Conservation (phyloP, 2,797 vertebrate species). For the Esox lucius region DNA sequence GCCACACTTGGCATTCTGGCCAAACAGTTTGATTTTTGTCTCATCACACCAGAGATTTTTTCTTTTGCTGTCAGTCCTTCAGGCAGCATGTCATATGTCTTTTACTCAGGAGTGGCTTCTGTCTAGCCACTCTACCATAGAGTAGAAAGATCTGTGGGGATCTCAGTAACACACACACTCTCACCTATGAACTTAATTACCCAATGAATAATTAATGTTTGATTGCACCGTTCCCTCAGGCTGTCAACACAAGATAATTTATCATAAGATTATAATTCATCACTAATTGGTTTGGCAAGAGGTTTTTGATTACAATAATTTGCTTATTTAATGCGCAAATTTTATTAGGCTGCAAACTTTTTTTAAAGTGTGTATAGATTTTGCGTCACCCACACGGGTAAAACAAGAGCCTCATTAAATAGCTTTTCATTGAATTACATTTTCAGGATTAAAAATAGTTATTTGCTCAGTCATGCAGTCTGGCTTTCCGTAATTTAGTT, state of each 20-base stretch:
- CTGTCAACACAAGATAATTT: constrained; percentile 83
- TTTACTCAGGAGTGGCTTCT: too few relatives aligned
- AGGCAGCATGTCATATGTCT: too few relatives aligned
- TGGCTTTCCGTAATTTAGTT: constrained; percentile 68
- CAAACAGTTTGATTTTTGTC: too few relatives aligned
- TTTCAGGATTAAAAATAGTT: constrained; percentile 68
- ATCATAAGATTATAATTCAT: constrained; percentile 84
- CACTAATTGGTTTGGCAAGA: constrained; percentile 82
- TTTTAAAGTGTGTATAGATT: constrained; percentile 56
- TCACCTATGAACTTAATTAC: constrained; percentile 84
- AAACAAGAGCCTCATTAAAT: constrained; percentile 37
- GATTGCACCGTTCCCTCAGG: constrained; percentile 76
- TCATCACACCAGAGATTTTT: too few relatives aligned
- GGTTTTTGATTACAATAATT: constrained; percentile 80
- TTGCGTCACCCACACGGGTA: constrained; percentile 45
- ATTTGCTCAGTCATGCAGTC: constrained; percentile 62
- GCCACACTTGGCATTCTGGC: too few relatives aligned
- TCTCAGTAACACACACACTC: constrained; percentile 19
- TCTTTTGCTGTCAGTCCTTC: too few relatives aligned
- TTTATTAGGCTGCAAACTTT: constrained; percentile 71
- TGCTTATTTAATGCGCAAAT: constrained; percentile 80
- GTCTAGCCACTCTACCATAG: too few relatives aligned
- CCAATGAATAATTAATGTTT: constrained; percentile 83
- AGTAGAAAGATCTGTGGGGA: too few relatives aligned
- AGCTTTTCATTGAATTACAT: constrained; percentile 62